Conservation (phyloP, 2,888 invertebrate genomes). For the Hyposoter didymator region DNA sequence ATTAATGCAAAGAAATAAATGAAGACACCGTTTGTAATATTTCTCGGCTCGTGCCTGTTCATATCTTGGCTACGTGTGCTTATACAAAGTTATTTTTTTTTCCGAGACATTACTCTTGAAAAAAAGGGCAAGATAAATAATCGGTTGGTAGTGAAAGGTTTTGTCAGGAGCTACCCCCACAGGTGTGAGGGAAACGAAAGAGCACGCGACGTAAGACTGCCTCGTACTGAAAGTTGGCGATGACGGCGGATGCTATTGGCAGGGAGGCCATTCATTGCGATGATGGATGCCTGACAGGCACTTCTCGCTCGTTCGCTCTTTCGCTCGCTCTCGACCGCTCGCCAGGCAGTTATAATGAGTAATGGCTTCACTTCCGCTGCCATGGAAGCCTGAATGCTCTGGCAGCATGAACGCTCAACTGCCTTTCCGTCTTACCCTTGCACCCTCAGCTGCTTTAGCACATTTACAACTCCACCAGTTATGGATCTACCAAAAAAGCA, state of each 20-base stretch:
- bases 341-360: constrained; percentile 84
- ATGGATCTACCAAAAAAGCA: constrained; percentile 32
- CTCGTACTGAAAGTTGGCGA: constrained; percentile 81
- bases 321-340: constrained; percentile 79
- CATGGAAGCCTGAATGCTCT: constrained; percentile 75
- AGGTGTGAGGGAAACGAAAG: constrained; percentile 46
- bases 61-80: not conserved
- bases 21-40: not conserved
- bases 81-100: not conserved
- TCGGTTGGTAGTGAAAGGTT: constrained; percentile 22
- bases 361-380: constrained; percentile 84
- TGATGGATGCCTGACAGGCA: constrained; percentile 84
- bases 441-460: constrained; percentile 49
- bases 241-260: constrained; percentile 84
- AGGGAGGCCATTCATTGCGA: constrained; percentile 83
- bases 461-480: constrained; percentile 49
- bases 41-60: not conserved
- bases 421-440: constrained; percentile 66
- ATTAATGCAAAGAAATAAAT: constrained; percentile 6
- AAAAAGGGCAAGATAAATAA: constrained; percentile 37
- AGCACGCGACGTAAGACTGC: constrained; percentile 73
- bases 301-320: constrained; percentile 74
- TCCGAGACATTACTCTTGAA: not conserved
- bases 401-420: constrained; percentile 71
- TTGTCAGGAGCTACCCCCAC: constrained; percentile 13